These are phyloP conservation scores for Agrochola lychnidis DNA, from an alignment of 2,888 invertebrate genomes.

Conservation along the genomic window DNA sequence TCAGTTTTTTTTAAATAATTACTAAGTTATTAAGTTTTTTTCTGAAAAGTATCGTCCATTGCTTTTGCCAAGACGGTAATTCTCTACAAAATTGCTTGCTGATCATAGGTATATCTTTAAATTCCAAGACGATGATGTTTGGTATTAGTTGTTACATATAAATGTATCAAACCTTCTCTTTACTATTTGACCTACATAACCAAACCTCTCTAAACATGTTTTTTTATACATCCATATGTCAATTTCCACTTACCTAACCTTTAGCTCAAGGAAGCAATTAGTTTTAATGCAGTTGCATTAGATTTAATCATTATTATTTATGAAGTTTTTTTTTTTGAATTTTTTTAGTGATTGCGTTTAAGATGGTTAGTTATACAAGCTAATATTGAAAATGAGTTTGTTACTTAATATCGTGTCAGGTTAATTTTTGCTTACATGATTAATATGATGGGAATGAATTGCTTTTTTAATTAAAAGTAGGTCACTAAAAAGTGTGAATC, in stretches of 20 bases:
- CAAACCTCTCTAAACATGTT: slow-evolving; percentile 41
- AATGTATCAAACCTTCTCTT: slow-evolving; percentile 24
- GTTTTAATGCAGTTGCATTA: slow-evolving; percentile 62
- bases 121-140: neutral
- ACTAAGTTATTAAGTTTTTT: no score
- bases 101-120: neutral
- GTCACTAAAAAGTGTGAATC: slow-evolving; percentile 21
- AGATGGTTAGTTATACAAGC: slow-evolving; percentile 9
- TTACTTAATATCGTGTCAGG: slow-evolving; percentile 13
- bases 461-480: slow-evolving; percentile 23
- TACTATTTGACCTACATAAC: slow-evolving; percentile 46
- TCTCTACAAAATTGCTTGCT: neutral
- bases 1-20: no score
- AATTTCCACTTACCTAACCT: slow-evolving; percentile 62
- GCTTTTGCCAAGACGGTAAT: neutral
- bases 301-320: slow-evolving; percentile 33
- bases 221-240: slow-evolving; percentile 46
- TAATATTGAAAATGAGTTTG: slow-evolving; percentile 1
- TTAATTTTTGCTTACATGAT: slow-evolving; percentile 17
- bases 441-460: slow-evolving; percentile 16
- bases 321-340: slow-evolving; percentile 27
- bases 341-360: slow-evolving; percentile 5
- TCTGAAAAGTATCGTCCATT: neutral
- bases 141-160: neutral
- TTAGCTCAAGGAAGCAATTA: slow-evolving; percentile 67